A percentile compares a stretch with the other conserved stretches of the same genome.
These are phyloP conservation scores for Macrosoma leucophasiata DNA, from an alignment of 2,888 invertebrate genomes.

Conservation along the genomic window DNA sequence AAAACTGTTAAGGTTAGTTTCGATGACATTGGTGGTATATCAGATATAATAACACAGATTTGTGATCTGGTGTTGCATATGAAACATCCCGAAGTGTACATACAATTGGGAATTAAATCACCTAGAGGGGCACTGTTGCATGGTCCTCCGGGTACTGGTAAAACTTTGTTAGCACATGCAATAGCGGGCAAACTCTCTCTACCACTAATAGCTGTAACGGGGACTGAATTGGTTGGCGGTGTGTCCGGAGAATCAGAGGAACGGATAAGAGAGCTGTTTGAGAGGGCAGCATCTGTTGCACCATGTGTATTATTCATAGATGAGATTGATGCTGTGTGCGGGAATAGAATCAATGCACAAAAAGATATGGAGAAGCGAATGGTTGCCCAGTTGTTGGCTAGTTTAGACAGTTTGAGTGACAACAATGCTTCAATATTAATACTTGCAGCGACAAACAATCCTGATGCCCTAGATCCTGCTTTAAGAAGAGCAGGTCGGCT, in stretches of 20 bases:
- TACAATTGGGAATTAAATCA: constrained; percentile 87
- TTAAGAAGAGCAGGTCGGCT: constrained; percentile 94
- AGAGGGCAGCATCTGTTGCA: constrained; percentile 82
- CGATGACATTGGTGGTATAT: constrained; percentile 88
- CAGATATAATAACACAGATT: constrained; percentile 80
- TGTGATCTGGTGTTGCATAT: constrained; percentile 89
- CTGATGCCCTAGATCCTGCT: constrained; percentile 94
- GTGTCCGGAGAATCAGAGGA: constrained; percentile 98
- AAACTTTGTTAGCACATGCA: constrained; percentile 87
- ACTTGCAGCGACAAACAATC: constrained; percentile 96
- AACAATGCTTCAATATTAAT: constrained; percentile 82
- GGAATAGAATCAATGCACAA: constrained; percentile 91
- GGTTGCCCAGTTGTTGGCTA: constrained; percentile 92
- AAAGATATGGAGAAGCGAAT: constrained; percentile 97
- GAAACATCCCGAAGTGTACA: constrained; percentile 93
- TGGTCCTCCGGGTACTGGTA: constrained; percentile 97
- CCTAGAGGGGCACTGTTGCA: constrained; percentile 94
- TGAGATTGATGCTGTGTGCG: constrained; percentile 97
- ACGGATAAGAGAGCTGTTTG: constrained; percentile 92
- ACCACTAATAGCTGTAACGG: constrained; percentile 90
- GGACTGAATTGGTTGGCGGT: constrained; percentile 94
- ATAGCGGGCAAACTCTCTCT: constrained; percentile 90
- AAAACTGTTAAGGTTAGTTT: constrained; percentile 75
- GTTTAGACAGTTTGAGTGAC: constrained; percentile 85
- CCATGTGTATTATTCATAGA: constrained; percentile 95